A percentile compares a stretch with the other conserved stretches of the same genome.
phyloP scores from a whole-genome alignment of 2,888 invertebrate species.

The Drosophila affinis region DNA sequence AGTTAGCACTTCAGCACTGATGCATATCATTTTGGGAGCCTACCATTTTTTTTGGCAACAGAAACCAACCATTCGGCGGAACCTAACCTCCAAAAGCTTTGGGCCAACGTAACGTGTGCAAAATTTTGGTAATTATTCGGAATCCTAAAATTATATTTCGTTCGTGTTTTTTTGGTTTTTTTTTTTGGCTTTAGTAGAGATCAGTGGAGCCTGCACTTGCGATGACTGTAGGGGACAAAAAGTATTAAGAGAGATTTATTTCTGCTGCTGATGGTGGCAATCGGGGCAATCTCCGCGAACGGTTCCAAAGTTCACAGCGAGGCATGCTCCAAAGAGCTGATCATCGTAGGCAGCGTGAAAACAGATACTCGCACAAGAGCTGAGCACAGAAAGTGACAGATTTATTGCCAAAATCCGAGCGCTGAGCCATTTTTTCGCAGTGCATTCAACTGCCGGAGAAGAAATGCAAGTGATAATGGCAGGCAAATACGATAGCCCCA shows the following conservation, averaged over 20 bases:
- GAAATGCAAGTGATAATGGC: conserved; percentile 53
- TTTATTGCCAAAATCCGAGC: conserved; percentile 42
- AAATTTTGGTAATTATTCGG: not conserved
- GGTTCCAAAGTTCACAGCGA: conserved; percentile 69
- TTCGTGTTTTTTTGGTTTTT: no score
- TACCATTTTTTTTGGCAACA: not conserved
- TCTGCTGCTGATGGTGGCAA: conserved; percentile 52
- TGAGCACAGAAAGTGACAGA: conserved; percentile 6
- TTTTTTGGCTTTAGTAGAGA: not conserved
- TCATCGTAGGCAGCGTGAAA: conserved; percentile 40
- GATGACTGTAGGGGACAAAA: conserved; percentile 21
- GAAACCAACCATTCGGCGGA: not conserved
- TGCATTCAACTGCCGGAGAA: conserved; percentile 65
- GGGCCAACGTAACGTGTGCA: conserved; percentile 6
- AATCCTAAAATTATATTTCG: not conserved
- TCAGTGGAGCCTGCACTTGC: conserved; percentile 10
- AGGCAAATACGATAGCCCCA: conserved; percentile 50
- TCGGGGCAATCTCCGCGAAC: conserved; percentile 60
- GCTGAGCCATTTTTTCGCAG: conserved; percentile 47
- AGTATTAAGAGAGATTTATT: conserved; percentile 46
- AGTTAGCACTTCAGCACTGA: not conserved
- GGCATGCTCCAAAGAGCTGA: conserved; percentile 65
- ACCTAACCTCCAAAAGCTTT: conserved; percentile 25
- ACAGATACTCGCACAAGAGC: conserved; percentile 5
- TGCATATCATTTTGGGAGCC: conserved; percentile 14